Conservation (phyloP, 2,797 vertebrate species). For the Amblyopsis hoosieri region DNA sequence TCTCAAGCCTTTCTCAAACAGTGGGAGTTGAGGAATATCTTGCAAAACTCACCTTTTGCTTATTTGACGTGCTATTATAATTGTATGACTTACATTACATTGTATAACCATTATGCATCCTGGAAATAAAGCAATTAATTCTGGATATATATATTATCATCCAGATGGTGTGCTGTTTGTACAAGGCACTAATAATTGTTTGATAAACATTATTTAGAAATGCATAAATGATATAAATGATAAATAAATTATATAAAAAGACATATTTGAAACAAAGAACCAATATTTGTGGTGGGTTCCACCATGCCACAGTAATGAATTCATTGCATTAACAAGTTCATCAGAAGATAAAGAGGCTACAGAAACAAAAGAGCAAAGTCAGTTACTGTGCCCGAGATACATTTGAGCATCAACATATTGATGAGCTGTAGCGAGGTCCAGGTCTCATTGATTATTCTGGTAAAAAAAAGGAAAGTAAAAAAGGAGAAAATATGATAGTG, state of each 20-base stretch:
- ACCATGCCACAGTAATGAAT: neutral
- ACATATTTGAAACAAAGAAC: constrained; percentile 28
- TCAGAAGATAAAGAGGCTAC: neutral
- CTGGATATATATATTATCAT: constrained; percentile 34
- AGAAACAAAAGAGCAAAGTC: neutral
- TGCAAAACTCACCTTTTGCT: constrained; percentile 9
- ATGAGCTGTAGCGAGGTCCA: constrained; percentile 78
- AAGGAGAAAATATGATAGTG: constrained; percentile 50
- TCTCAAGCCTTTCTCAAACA: constrained; percentile 7
- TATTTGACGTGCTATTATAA: no score
- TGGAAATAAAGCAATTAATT: constrained; percentile 12
- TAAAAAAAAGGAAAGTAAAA: constrained; percentile 69
- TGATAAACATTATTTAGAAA: no score
- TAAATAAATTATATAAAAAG: neutral
- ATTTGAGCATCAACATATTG: constrained; percentile 74
- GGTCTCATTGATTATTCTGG: constrained; percentile 91
- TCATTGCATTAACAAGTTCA: no score
- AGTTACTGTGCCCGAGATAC: constrained; percentile 50
- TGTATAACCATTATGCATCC: constrained; percentile 5
- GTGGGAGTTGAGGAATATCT: neutral
- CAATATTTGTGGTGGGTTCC: constrained; percentile 1
- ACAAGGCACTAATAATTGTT: neutral
- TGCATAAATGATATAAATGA: no score
- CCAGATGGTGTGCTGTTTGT: constrained; percentile 20
- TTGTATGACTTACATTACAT: no score